Evolutionary conservation across 2,113 vertebrate genomes (phyloP), one percentile per base, ranked within the genome.

Genomic region (Anguilla rostrata): DNA sequence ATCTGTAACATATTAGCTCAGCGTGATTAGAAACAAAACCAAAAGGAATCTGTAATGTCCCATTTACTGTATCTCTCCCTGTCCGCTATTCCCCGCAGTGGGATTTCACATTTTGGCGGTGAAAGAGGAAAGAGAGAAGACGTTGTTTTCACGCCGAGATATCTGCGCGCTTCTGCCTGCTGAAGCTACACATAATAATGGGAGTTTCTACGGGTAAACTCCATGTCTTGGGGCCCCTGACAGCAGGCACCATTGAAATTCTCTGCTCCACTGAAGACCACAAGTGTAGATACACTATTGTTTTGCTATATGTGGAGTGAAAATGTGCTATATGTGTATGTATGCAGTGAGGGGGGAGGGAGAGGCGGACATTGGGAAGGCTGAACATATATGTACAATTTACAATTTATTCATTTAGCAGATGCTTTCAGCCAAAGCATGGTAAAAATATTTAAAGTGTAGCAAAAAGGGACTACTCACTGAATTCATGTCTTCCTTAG

Each of bases 171-270:
- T 57, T 71, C 75, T 63, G 57, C 75, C 83, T 75, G 63, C 63
- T 84, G 83, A 84, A 84, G 83, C 83, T 75, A 46, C 41, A 80
- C 78, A 80, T 80, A 80, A 80, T 80, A 41, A 84, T 63, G n/a
- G 5, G 63, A 84, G 83, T 84, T 71, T 84, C 83, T 63, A 75
- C 26, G 60, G 57, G 83, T 71, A 84, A 84, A 75, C 83, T 75
- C 39, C 18, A 84, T 84, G 83, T 84, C 83, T 84, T 66, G 83
- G 63, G 83, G 63, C 83, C 75, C 83, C 83, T 84, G 83, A 75
- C 83, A 84, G 83, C 83, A 84, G 39, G 15, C 63, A 9, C 16
- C 60, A 63, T 71, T 84, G 60, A 84, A 84, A 84, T 43, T 34
- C 83, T 84, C 49, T 46, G 63, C 83, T 84, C 63, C 83, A 84